Percentiles rank a stretch among this genome's conserved stretches.
These are phyloP conservation scores for Brachionus sp. DNA, from an alignment of 1,140 invertebrate genomes.

Conservation along the genomic window DNA sequence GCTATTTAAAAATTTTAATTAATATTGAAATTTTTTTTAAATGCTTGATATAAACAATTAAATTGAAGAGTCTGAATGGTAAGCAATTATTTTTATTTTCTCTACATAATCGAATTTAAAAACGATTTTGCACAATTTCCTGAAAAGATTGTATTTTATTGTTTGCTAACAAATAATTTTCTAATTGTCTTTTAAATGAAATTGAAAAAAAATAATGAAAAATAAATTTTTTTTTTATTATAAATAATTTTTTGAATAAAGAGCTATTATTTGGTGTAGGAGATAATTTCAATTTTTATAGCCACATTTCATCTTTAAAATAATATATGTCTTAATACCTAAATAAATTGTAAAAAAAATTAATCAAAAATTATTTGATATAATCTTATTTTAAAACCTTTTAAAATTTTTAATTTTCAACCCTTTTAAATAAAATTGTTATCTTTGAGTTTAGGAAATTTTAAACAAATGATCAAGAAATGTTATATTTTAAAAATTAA, in stretches of 20 bases:
- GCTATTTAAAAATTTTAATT: background rate
- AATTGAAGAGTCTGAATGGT: background rate
- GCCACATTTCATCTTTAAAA: too few relatives aligned
- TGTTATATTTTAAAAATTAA: background rate
- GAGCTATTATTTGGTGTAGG: background rate
- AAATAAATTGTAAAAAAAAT: too few relatives aligned
- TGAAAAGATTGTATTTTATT: slow-evolving; percentile 5
- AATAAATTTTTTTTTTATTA: background rate
- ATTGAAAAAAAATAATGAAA: background rate
- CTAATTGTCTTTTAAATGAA: background rate
- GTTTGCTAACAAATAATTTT: background rate
- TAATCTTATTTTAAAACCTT: too few relatives aligned
- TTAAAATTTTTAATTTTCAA: too few relatives aligned
- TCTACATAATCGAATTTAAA: background rate
- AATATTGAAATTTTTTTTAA: background rate
- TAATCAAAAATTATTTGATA: too few relatives aligned
- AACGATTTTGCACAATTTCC: background rate
- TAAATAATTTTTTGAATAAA: background rate
- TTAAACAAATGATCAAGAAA: too few relatives aligned
- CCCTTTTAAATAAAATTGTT: too few relatives aligned
- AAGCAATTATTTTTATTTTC: background rate
- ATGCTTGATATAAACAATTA: background rate
- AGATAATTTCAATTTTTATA: background rate
- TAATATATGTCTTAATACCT: too few relatives aligned
- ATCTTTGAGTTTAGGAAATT: too few relatives aligned